Percentiles rank a stretch among this genome's conserved stretches.
phyloP scores from a whole-genome alignment of 1,140 invertebrate species.

The Drosophila pectinifera region DNA sequence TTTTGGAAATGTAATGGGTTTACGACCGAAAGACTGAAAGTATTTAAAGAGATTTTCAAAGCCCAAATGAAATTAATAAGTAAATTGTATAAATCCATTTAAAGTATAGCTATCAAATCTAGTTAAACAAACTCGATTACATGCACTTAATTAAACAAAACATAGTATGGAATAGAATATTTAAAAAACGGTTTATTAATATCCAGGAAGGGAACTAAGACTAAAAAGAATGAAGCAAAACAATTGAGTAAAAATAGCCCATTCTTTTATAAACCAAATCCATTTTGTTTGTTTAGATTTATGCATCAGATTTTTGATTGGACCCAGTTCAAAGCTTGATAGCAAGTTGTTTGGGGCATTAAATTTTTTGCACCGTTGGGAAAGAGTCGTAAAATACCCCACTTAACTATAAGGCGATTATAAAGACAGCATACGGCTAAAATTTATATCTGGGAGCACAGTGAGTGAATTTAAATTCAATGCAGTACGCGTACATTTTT shows the following conservation, averaged over 20 bases:
- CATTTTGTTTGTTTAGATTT: constrained; percentile 17
- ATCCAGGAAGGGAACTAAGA: too few species aligned
- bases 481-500: constrained; percentile 37
- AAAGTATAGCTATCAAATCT: too few species aligned
- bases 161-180: too few species aligned
- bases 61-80: too few species aligned
- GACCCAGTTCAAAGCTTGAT: constrained; percentile 24
- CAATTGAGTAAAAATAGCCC: background rate
- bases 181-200: too few species aligned
- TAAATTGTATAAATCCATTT: too few species aligned
- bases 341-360: constrained; percentile 33
- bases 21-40: too few species aligned
- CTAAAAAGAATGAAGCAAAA: too few species aligned
- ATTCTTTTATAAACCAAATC: background rate
- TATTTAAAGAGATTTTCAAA: too few species aligned
- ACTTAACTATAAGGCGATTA: constrained; percentile 44
- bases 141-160: too few species aligned
- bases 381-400: constrained; percentile 29
- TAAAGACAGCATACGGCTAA: constrained; percentile 10
- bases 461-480: constrained; percentile 48
- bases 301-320: constrained; percentile 28
- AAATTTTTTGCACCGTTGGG: constrained; percentile 13
- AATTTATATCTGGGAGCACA: constrained; percentile 6
- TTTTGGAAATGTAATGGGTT: too few species aligned
- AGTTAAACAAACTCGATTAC: too few species aligned